phyloP scores from a whole-genome alignment of 2,797 vertebrate genomes.

The Sitta carolinensis region DNA sequence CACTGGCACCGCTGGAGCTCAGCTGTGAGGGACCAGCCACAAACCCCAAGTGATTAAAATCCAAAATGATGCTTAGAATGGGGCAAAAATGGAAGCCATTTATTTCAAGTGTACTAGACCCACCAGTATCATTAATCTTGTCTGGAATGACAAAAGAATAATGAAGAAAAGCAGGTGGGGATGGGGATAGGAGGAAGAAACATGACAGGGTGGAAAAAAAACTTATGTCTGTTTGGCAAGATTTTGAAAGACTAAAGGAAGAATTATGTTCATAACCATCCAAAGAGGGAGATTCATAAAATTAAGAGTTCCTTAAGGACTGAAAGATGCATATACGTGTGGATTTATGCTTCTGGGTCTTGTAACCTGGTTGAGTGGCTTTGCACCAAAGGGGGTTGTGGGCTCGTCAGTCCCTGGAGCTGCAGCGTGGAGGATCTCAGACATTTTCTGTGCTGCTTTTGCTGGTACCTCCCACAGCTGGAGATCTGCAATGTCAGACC shows the following conservation, averaged over 20 bases:
- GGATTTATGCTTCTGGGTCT: neutral
- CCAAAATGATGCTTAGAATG: neutral
- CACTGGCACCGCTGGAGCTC: no score
- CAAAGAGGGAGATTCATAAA: neutral
- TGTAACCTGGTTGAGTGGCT: neutral
- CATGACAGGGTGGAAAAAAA: neutral
- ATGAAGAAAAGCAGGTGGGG: neutral
- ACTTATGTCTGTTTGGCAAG: neutral
- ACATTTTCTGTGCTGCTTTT: neutral
- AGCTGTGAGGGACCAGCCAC: no score
- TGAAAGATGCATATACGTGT: fast-evolving
- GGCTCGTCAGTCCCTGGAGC: no score
- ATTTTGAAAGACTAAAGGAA: neutral
- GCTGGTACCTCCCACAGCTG: neutral
- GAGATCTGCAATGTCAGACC: neutral
- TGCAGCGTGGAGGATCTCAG: neutral
- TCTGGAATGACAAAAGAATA: neutral
- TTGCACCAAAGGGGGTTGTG: fast-evolving
- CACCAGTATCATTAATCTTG: neutral
- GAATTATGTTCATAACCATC: neutral
- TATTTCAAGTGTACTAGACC: neutral
- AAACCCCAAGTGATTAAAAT: neutral
- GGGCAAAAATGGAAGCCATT: neutral
- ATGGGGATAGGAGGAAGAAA: neutral
- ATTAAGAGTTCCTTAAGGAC: neutral